phyloP scores from a whole-genome alignment of 2,888 invertebrate species.

The Cinara cedri region DNA sequence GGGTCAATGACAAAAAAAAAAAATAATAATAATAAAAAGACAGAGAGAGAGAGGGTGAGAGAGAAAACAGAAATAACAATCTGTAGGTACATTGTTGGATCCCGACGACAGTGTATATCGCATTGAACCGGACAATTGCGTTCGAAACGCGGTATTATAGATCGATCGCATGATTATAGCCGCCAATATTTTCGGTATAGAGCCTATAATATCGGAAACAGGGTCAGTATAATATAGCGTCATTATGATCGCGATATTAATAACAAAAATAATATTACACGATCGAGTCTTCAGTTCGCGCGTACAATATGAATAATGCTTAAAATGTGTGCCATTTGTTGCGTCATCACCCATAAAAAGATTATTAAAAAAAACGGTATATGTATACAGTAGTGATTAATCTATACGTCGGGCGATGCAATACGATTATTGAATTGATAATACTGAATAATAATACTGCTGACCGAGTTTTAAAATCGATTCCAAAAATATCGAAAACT shows the following conservation, averaged over 20 bases:
- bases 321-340: no score
- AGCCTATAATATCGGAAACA: not conserved
- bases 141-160: slow-evolving; percentile 39
- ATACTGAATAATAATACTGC: no score
- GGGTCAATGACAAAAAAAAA: slow-evolving; percentile 52
- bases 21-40: slow-evolving; percentile 11
- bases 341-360: no score
- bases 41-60: slow-evolving; percentile 26
- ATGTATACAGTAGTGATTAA: no score
- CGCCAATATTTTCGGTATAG: slow-evolving; percentile 15
- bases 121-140: slow-evolving; percentile 30
- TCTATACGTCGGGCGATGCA: no score
- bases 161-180: not conserved
- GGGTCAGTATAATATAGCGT: slow-evolving; percentile 8
- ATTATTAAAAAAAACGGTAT: no score
- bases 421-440: no score
- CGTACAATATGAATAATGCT: no score
- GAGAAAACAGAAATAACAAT: slow-evolving; percentile 34
- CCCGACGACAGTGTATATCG: slow-evolving; percentile 19
- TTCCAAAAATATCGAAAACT: no score
- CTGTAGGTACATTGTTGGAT: slow-evolving; percentile 42
- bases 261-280: not conserved
- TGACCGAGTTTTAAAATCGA: no score
- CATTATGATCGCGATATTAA: slow-evolving; percentile 15
- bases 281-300: not conserved